Evolutionary conservation across 2,797 vertebrate genomes (phyloP).

Genomic region (Lagocephalus sceleratus): DNA sequence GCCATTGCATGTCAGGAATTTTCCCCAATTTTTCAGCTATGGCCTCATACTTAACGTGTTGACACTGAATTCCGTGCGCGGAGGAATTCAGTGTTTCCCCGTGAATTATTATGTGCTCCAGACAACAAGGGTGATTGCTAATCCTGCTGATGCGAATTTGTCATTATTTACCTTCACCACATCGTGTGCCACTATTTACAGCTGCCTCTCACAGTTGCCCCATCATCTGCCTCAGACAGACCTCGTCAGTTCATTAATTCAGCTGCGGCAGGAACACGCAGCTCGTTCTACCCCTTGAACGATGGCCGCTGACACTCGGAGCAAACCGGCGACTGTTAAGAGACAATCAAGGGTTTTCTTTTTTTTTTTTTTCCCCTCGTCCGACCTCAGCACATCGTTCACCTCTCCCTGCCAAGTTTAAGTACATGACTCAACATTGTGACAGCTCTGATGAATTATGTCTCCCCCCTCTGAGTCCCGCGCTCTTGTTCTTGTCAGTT

Average conservation of each 20-base stretch:
- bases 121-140: conserved; percentile 27
- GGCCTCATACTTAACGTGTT: conserved; percentile 15
- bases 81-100: conserved; percentile 26
- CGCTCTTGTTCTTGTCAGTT: conserved; percentile 18
- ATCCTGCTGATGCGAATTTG: conserved; percentile 35
- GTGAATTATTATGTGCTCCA: conserved; percentile 39
- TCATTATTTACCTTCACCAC: conserved; percentile 23
- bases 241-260: conserved; percentile 62
- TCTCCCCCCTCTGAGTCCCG: conserved; percentile 27
- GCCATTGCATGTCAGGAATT: conserved; percentile 7
- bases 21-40: conserved; percentile 26
- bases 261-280: conserved; percentile 53
- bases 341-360: conserved; percentile 45
- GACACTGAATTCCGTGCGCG: conserved; percentile 1
- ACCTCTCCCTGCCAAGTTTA: conserved; percentile 53
- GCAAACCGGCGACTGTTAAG: conserved; percentile 47
- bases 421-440: conserved; percentile 58
- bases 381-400: conserved; percentile 48
- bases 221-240: conserved; percentile 37
- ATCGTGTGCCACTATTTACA: conserved; percentile 35
- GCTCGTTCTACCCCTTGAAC: conserved; percentile 41
- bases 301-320: conserved; percentile 54
- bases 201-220: conserved; percentile 28
- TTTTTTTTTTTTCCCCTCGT: conserved; percentile 11
- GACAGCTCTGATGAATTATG: conserved; percentile 48